Base-by-base conservation (phyloP, 2,888 invertebrate species). In the Erebia ligea region DNA sequence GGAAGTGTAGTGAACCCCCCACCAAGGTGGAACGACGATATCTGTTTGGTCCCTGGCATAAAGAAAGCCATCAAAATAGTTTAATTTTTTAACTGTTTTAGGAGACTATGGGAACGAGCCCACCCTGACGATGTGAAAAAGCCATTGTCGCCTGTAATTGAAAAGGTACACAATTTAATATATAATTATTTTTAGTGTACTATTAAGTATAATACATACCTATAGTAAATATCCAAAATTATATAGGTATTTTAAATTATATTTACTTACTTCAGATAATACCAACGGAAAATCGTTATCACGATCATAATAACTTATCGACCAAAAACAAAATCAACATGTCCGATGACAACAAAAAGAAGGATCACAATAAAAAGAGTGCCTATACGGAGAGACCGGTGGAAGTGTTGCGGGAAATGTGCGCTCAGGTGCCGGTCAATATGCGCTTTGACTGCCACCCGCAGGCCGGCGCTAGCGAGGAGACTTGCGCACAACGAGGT, bases 361-460 rank as follows among this genome's bases (percentile, higher is more conserved):
- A 78, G 70, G 79, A 78, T 15, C 68, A 82, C 0, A 82, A 84
- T 61, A 90, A 87, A 77, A 89, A 88, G 79, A 89, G 80, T 48
- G 69, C 70, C 0, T 87, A 82, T 67, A 75, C 79, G 0, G 86
- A 89, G 42, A 77, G 86, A 1, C 81, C 86, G 0, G 76, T 82
- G 0, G 88, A 87, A 52, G 80, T 86, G 4, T 72, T 87, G 67
- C 80, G 78, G n/a, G 87, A 88, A 1, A 80, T 94, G 75, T 95
- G 95, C 78, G 80, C 81, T 0, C 81, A 82, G 42, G 79, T 95
- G 0, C 80, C 85, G 0, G 94, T 95, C 67, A 82, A 84, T 5
- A 86, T 93, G 76, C 92, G 95, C 72, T 96, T 96, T 79, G 97
- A 97, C 81, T 97, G 97, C 80, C 95, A 94, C 80, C 97, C 97